A percentile compares a stretch with the other conserved stretches of the same genome.
phyloP scores from a whole-genome alignment of 2,888 invertebrate species.

The Dynastes grantii region DNA sequence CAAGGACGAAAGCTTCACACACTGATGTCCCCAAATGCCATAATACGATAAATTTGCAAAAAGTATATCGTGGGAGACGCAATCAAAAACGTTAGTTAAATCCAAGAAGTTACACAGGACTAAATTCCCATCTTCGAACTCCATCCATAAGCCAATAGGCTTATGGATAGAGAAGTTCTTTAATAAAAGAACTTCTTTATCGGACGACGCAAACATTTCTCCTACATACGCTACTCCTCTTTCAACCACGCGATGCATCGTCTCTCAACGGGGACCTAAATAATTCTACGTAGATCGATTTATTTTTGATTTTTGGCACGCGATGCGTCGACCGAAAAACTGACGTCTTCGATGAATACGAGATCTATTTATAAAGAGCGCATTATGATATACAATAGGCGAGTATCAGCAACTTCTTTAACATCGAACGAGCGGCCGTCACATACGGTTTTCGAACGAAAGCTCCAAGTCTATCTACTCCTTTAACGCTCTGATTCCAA shows the following conservation, averaged over 20 bases:
- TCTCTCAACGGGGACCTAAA: slow-evolving; percentile 23
- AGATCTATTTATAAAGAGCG: slow-evolving; percentile 55
- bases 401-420: slow-evolving; percentile 20
- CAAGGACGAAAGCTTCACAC: no score
- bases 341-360: slow-evolving; percentile 56
- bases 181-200: no score
- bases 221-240: not conserved
- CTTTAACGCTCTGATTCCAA: not conserved
- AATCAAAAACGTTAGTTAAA: no score
- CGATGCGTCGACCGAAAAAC: slow-evolving; percentile 46
- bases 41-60: no score
- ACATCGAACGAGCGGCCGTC: slow-evolving; percentile 22
- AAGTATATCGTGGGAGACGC: no score
- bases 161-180: no score
- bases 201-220: no score
- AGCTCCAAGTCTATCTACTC: not conserved
- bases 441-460: slow-evolving; percentile 10
- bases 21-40: no score
- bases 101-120: no score
- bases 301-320: slow-evolving; percentile 52
- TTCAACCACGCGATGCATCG: slow-evolving; percentile 20
- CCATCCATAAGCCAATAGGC: no score
- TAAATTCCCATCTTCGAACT: no score
- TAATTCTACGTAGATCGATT: slow-evolving; percentile 38
- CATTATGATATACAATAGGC: slow-evolving; percentile 22